Evolutionary conservation across 2,113 vertebrate species (phyloP).

Genomic region (Triplophysa siluroides): DNA sequence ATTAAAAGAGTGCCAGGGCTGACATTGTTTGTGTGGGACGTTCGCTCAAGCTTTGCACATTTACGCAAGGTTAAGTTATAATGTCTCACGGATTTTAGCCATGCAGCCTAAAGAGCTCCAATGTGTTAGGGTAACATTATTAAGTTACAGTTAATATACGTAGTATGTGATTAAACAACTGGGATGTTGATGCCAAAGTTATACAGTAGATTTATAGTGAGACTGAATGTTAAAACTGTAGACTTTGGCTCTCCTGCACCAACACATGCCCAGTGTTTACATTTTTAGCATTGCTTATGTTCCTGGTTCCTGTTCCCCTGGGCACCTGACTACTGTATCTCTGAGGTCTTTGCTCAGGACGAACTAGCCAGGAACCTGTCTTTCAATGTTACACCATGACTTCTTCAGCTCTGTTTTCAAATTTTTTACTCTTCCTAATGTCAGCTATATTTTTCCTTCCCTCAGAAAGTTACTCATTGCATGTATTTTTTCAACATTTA

Average conservation of each 20-base stretch:
- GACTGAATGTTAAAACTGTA: constrained; percentile 12
- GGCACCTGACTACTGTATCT: constrained; percentile 33
- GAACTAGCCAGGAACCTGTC: constrained; percentile 32
- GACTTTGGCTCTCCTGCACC: constrained; percentile 6
- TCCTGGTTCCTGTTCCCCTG: constrained; percentile 9
- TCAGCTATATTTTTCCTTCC: background rate
- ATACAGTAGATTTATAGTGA: constrained; percentile 4
- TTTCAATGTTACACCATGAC: constrained; percentile 21
- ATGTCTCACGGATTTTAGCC: constrained; percentile 5
- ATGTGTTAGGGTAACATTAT: constrained; percentile 3
- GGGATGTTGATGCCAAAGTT: constrained; percentile 7
- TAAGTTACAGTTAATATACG: background rate
- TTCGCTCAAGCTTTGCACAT: background rate
- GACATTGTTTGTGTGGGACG: constrained; percentile 16
- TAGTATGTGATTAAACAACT: constrained; percentile 4
- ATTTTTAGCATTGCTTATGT: constrained; percentile 62
- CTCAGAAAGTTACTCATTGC: background rate
- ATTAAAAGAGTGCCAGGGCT: constrained; percentile 5
- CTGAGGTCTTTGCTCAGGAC: constrained; percentile 32
- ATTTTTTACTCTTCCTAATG: background rate
- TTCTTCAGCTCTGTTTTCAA: background rate
- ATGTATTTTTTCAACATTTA: background rate
- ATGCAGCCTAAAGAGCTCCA: background rate
- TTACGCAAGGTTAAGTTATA: background rate
- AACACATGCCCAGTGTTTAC: constrained; percentile 58